Evolutionary conservation across 2,888 invertebrate genomes (phyloP).

Genomic region (Zootermopsis nevadensis): DNA sequence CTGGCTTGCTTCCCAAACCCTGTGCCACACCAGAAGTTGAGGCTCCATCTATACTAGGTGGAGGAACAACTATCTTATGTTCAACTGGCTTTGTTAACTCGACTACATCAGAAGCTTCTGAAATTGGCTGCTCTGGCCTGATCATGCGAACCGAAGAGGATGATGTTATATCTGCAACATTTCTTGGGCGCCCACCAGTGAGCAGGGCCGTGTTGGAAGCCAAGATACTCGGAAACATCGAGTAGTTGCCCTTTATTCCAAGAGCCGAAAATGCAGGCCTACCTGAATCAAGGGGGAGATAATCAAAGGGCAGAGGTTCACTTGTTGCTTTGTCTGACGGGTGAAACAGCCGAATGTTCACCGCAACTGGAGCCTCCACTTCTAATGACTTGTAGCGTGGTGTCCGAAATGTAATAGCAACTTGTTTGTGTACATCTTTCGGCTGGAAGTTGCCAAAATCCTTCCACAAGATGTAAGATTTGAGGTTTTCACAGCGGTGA

Average conservation of each 20-base stretch:
- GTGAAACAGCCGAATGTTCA: conserved; percentile 83
- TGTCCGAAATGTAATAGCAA: conserved; percentile 84
- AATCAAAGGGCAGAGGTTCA: conserved; percentile 86
- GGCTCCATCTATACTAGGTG: background rate
- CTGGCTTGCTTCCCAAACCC: background rate
- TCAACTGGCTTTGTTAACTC: conserved; percentile 52
- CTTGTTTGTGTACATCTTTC: conserved; percentile 90
- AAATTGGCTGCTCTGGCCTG: background rate
- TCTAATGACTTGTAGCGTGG: conserved; percentile 80
- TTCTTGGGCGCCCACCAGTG: conserved; percentile 39
- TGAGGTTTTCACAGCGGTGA: no score
- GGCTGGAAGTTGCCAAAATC: conserved; percentile 86
- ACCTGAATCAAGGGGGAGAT: conserved; percentile 85
- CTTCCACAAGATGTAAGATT: conserved; percentile 85
- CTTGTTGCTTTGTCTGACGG: conserved; percentile 87
- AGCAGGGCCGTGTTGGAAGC: conserved; percentile 59
- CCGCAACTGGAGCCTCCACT: conserved; percentile 79
- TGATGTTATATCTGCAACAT: background rate
- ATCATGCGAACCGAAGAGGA: background rate
- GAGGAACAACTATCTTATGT: conserved; percentile 43
- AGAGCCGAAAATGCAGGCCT: conserved; percentile 78
- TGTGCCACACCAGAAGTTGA: background rate
- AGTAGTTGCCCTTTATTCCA: conserved; percentile 74
- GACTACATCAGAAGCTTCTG: conserved; percentile 47
- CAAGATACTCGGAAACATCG: conserved; percentile 62